These are phyloP conservation scores for Cossypha heuglini DNA, from an alignment of 2,797 vertebrate genomes.

Conservation along the genomic window DNA sequence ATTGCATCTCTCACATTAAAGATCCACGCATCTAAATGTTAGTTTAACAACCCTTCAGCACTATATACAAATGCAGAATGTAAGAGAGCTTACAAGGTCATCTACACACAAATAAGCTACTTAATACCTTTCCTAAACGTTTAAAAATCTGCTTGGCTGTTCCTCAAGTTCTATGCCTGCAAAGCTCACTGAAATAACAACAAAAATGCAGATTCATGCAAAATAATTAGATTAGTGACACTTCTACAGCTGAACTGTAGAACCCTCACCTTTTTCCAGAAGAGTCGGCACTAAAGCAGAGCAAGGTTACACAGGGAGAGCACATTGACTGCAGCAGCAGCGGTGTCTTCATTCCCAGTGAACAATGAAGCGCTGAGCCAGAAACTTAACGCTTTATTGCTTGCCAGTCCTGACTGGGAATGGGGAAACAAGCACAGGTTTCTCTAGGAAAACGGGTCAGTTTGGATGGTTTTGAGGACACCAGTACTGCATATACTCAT, in stretches of 20 bases:
- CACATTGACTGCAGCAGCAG: conserved; percentile 5
- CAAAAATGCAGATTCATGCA: background rate
- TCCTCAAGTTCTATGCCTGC: background rate
- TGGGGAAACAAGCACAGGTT: background rate
- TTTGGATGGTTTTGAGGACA: background rate
- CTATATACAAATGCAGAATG: background rate
- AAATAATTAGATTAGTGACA: background rate
- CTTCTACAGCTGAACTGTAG: background rate
- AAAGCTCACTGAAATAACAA: background rate
- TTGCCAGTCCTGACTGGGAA: background rate
- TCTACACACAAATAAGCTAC: background rate
- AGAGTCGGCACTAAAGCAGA: background rate
- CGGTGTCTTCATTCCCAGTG: background rate
- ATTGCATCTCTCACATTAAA: background rate
- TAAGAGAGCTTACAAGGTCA: conserved; percentile 37
- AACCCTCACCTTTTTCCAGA: conserved; percentile 46
- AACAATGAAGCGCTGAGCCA: conserved; percentile 35
- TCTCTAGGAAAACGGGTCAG: background rate
- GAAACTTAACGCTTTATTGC: conserved; percentile 37
- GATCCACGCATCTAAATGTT: background rate
- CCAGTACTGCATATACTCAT: background rate
- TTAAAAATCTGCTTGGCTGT: background rate
- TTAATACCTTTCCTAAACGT: conserved; percentile 3
- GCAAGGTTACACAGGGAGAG: conserved; percentile 41
- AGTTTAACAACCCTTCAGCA: background rate